Evolutionary conservation across 1,140 invertebrate species (phyloP).

Genomic region (Parasteatoda tepidariorum): DNA sequence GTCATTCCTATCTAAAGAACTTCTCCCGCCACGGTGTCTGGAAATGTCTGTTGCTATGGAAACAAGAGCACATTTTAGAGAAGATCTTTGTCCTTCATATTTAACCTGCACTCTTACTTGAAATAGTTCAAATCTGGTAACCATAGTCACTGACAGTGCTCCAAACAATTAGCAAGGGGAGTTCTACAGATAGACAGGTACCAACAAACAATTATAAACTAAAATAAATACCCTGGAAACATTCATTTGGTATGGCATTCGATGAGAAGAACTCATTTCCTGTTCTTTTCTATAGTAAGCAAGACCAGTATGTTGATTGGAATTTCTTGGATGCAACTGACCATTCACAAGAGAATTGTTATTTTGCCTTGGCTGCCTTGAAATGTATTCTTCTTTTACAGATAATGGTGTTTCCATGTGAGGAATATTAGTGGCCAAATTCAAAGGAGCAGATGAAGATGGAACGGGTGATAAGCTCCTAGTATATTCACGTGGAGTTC

Average conservation of each 20-base stretch:
- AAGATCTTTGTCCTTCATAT: too few species aligned
- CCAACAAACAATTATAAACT: too few species aligned
- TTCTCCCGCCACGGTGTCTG: too few species aligned
- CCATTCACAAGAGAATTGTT: not conserved
- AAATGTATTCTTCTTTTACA: slow-evolving; percentile 29
- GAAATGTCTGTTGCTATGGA: too few species aligned
- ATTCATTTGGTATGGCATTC: slow-evolving; percentile 38
- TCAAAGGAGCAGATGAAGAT: slow-evolving; percentile 43
- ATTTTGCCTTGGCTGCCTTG: slow-evolving; percentile 1
- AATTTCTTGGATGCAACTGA: slow-evolving; percentile 13
- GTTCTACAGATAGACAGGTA: too few species aligned
- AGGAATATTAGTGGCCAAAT: slow-evolving; percentile 36
- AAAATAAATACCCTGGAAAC: slow-evolving; percentile 13
- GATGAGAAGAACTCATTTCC: slow-evolving; percentile 2
- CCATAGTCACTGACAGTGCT: too few species aligned
- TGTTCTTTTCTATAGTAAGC: slow-evolving; percentile 35
- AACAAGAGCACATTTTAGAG: too few species aligned
- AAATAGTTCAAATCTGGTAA: too few species aligned
- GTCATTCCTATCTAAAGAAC: too few species aligned
- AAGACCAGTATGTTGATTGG: not conserved
- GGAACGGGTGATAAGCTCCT: slow-evolving; percentile 14
- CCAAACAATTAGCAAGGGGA: too few species aligned
- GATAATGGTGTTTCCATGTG: slow-evolving; percentile 1
- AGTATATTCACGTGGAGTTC: slow-evolving; percentile 50
- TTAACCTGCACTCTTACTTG: too few species aligned